Conservation (phyloP, 2,888 invertebrate species). For the Leptinotarsa juncta region DNA sequence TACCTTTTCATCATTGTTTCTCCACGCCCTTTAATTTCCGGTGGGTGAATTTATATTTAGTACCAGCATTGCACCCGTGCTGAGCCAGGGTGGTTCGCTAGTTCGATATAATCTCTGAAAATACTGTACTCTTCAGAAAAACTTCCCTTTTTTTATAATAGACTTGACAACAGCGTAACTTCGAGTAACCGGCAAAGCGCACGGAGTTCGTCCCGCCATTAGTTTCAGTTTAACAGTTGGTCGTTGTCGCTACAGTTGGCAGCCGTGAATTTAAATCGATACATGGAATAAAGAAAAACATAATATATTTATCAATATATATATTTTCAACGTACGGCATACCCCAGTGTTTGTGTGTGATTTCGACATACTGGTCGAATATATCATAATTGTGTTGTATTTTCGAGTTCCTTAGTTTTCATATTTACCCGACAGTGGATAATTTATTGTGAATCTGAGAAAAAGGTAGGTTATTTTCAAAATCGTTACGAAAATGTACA, state of each 20-base stretch:
- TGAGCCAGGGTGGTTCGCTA: too few species aligned
- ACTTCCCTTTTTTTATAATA: background rate
- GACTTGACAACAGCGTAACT: conserved; percentile 27
- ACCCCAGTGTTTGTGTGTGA: conserved; percentile 10
- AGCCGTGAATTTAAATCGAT: conserved; percentile 39
- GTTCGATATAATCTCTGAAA: too few species aligned
- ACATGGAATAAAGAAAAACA: conserved; percentile 31
- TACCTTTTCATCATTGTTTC: too few species aligned
- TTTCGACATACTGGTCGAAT: conserved; percentile 1
- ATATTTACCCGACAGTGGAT: conserved; percentile 12
- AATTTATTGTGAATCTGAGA: background rate
- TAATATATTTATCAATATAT: background rate
- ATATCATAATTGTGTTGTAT: background rate
- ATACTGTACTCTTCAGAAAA: too few species aligned
- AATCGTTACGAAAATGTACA: background rate
- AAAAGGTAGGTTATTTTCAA: conserved; percentile 20
- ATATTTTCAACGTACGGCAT: background rate
- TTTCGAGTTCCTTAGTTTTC: conserved; percentile 11
- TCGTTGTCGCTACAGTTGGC: conserved; percentile 32
- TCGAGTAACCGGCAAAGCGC: conserved; percentile 41
- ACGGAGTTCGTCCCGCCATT: conserved; percentile 45
- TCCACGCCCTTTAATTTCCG: too few species aligned
- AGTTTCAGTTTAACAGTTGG: conserved; percentile 44
- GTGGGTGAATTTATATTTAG: too few species aligned
- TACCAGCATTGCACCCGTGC: too few species aligned